Evolutionary conservation across 2,797 vertebrate genomes (phyloP).

Genomic region (Galago senegalensis): DNA sequence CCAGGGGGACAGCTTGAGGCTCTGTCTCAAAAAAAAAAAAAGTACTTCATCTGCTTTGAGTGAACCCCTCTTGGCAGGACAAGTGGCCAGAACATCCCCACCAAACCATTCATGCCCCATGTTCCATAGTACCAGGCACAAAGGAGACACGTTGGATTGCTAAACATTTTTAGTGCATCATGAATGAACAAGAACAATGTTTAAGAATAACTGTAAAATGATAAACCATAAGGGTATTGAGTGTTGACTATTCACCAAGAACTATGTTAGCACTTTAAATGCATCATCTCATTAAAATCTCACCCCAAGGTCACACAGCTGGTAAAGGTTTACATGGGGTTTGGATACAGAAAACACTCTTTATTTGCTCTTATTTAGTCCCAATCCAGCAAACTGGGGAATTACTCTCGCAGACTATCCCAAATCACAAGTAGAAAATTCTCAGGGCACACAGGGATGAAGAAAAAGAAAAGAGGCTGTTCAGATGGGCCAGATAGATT

Average conservation of each 20-base stretch:
- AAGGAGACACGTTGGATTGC: neutral
- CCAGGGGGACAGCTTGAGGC: too few species aligned
- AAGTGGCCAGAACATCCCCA: neutral
- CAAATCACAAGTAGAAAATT: constrained; percentile 6
- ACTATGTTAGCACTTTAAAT: neutral
- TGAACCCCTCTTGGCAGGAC: neutral
- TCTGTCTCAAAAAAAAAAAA: neutral
- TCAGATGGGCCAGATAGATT: neutral
- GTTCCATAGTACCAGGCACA: neutral
- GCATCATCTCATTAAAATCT: constrained; percentile 36
- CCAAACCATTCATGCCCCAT: neutral
- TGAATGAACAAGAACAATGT: neutral
- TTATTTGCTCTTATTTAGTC: neutral
- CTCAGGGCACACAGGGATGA: neutral
- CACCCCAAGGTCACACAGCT: neutral
- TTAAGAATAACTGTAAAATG: constrained; percentile 11
- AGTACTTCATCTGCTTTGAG: neutral
- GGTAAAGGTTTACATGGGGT: neutral
- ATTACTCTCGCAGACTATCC: neutral
- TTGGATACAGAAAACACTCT: neutral
- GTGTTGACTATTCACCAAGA: neutral
- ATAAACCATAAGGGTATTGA: neutral
- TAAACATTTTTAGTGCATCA: constrained; percentile 2
- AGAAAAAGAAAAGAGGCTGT: neutral
- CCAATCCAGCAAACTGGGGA: neutral